These are phyloP conservation scores for Cephalopterus ornatus DNA, from an alignment of 2,113 vertebrate species.

Conservation along the genomic window DNA sequence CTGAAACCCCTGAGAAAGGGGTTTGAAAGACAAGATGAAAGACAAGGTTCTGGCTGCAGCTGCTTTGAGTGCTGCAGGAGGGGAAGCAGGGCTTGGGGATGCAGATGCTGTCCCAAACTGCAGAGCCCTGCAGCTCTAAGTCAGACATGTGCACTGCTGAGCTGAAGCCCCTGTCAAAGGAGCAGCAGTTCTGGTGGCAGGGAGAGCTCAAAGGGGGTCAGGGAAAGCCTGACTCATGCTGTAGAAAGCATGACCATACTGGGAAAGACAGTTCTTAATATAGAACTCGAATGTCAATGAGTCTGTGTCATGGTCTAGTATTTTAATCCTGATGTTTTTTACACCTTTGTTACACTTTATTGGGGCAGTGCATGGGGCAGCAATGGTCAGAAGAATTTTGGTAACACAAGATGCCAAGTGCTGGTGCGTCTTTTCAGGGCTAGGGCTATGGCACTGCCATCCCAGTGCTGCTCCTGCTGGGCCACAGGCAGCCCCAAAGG, in stretches of 20 bases:
- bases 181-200: neutral
- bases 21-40: neutral
- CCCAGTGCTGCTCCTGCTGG: fast-evolving
- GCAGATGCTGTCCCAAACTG: neutral
- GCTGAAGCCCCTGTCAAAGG: neutral
- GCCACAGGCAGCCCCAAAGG: neutral
- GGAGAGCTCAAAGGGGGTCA: neutral
- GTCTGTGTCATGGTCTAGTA: neutral
- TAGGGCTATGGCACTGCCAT: neutral
- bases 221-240: neutral
- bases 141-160: neutral
- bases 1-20: neutral
- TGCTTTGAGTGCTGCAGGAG: neutral
- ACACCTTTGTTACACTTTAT: neutral
- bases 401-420: neutral
- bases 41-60: neutral
- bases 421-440: fast-evolving
- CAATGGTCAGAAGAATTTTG: neutral
- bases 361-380: fast-evolving
- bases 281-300: neutral
- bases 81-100: neutral
- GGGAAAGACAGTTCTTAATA: neutral
- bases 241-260: fast-evolving
- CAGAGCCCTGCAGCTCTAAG: neutral
- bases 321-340: neutral